A percentile compares a stretch with the other conserved stretches of the same genome.
phyloP scores from a whole-genome alignment of 2,113 vertebrate species.

The Zeus faber region DNA sequence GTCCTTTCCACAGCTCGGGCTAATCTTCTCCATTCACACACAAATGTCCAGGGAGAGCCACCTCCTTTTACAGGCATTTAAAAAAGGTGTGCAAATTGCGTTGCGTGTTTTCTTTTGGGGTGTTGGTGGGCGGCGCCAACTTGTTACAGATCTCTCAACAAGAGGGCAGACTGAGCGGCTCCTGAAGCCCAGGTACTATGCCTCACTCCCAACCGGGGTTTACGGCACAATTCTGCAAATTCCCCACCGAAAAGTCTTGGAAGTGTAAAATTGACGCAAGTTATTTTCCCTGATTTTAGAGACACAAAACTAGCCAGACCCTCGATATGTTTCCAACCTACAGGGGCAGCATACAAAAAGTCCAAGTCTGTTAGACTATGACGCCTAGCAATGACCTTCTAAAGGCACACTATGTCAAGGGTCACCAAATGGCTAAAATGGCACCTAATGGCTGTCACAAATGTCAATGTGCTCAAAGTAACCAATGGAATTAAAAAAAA shows the following conservation, averaged over 20 bases:
- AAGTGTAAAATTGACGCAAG: too few relatives aligned
- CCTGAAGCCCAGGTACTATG: neutral
- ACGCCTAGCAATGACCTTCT: neutral
- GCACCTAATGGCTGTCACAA: neutral
- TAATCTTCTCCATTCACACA: conserved; percentile 52
- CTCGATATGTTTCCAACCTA: too few relatives aligned
- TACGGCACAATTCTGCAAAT: too few relatives aligned
- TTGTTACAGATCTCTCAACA: neutral
- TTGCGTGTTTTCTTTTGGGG: conserved; percentile 22
- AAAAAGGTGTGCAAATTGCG: conserved; percentile 33
- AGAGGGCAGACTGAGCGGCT: conserved; percentile 11
- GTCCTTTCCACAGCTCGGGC: conserved; percentile 21
- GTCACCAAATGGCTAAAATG: neutral
- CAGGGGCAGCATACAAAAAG: too few relatives aligned
- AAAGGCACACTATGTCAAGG: neutral
- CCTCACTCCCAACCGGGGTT: too few relatives aligned
- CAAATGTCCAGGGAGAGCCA: conserved; percentile 36
- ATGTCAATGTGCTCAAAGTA: neutral
- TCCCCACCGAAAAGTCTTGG: too few relatives aligned
- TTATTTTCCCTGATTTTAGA: too few relatives aligned
- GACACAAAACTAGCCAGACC: too few relatives aligned
- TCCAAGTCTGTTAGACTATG: neutral
- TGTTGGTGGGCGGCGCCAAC: conserved; percentile 11
- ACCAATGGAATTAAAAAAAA: too few relatives aligned
- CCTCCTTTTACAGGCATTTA: conserved; percentile 33